phyloP scores from a whole-genome alignment of 2,113 vertebrate genomes.

The Oncorhynchus tshawytscha region DNA sequence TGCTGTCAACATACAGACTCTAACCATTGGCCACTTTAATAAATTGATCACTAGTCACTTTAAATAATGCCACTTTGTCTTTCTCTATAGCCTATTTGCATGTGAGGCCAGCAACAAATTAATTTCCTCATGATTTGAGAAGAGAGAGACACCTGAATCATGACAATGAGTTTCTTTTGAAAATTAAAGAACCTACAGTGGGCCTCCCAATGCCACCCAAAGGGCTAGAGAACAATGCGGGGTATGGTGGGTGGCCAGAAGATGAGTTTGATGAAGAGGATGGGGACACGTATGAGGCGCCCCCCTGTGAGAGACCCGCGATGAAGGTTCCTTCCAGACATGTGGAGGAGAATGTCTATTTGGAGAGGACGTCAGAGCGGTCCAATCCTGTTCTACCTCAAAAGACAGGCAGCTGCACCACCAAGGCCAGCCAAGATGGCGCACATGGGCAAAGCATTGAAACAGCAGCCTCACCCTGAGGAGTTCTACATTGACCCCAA shows the following conservation, averaged over 20 bases:
- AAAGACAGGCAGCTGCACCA: slow-evolving; percentile 56
- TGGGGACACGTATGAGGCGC: slow-evolving; percentile 70
- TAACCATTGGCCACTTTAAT: too few species aligned
- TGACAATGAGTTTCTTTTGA: slow-evolving; percentile 46
- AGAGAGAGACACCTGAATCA: slow-evolving; percentile 15
- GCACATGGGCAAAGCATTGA: slow-evolving; percentile 33
- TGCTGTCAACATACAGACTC: too few species aligned
- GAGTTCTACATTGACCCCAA: slow-evolving; percentile 40
- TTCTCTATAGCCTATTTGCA: slow-evolving; percentile 47
- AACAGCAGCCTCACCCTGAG: slow-evolving; percentile 29
- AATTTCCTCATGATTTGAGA: slow-evolving; percentile 53
- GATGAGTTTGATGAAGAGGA: slow-evolving; percentile 57
- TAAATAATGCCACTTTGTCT: neutral
- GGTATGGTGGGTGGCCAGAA: too few species aligned
- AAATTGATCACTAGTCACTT: too few species aligned
- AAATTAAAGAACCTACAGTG: too few species aligned
- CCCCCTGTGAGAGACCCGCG: slow-evolving; percentile 67
- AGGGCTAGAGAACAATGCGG: too few species aligned
- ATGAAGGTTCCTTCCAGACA: slow-evolving; percentile 54
- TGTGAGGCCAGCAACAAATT: slow-evolving; percentile 34
- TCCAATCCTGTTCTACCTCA: slow-evolving; percentile 36
- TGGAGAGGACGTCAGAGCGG: slow-evolving; percentile 44
- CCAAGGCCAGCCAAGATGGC: slow-evolving; percentile 43
- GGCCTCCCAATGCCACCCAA: too few species aligned
- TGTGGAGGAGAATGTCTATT: slow-evolving; percentile 68